Base-by-base conservation (phyloP, 2,113 vertebrate genomes). In the Vimba vimba region DNA sequence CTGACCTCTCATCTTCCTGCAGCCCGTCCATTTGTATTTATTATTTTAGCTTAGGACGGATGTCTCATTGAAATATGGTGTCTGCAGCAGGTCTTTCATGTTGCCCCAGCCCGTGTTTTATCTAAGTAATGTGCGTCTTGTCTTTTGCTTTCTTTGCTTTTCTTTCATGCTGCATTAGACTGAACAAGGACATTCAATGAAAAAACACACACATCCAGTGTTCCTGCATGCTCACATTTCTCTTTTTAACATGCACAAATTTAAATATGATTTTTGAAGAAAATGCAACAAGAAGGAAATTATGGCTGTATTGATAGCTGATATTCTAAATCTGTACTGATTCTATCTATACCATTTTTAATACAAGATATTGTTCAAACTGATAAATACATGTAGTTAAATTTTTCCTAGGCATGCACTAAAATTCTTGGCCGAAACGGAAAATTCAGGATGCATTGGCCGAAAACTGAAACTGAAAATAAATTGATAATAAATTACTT, bases 121-220 rank as follows among this genome's bases (percentile, higher is more conserved):
- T 85, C 68, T 77, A 52, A 66, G 82, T 85, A 79, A 81, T 77
- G 85, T 88, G 66, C 60, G 7, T 84, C 62, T 47, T 80, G 85
- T 43, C 74, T 88, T 88, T 84, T 60, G 75, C 36, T 75, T 84
- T 86, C 85, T 82, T 71, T 60, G 68, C 36, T 71, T 62, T 73
- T 84, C 87, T 89, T 89, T 86, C 88, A 86, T 85, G 77, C 80
- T 86, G 85, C 88, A 86, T 89, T 89, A 89, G 82, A 83, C 50
- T 66, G 77, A 83, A 66, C 82, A 78, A 82, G 86, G 73, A 59
- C 62, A 19, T 52, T 59, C 78, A 86, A 27, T 75, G 81, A 76
- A 66, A 88, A 86, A 82, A 74, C 36, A 47, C 5, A 15, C 30
- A 52, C 79, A 71, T 77, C 85, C 30, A 25, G 55, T 60, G 21